Evolutionary conservation across 2,113 vertebrate species (phyloP).

Genomic region (Sebastes schlegelii): DNA sequence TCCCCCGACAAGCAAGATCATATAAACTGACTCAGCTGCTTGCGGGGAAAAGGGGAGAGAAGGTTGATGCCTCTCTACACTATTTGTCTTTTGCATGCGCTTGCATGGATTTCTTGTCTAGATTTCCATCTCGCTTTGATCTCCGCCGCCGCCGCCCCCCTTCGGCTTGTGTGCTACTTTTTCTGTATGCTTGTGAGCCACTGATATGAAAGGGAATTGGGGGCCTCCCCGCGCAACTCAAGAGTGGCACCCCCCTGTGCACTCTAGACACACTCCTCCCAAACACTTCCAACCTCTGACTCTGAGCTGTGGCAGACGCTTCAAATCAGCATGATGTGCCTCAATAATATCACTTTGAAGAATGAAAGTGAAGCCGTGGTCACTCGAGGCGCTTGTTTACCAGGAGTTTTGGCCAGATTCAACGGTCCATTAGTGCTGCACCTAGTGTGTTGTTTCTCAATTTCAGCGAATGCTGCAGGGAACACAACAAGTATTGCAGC

Average conservation of each 20-base stretch:
- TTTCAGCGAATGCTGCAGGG: slow-evolving; percentile 6
- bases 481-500: background rate
- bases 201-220: slow-evolving; percentile 67
- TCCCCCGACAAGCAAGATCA: slow-evolving; percentile 45
- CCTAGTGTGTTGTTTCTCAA: slow-evolving; percentile 3
- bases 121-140: slow-evolving; percentile 70
- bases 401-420: slow-evolving; percentile 1
- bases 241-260: slow-evolving; percentile 57
- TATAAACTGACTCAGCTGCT: slow-evolving; percentile 65
- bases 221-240: slow-evolving; percentile 64
- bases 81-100: slow-evolving; percentile 47
- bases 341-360: slow-evolving; percentile 63
- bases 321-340: slow-evolving; percentile 67
- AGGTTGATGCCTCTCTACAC: slow-evolving; percentile 35
- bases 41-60: background rate
- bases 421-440: background rate
- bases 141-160: slow-evolving; percentile 8
- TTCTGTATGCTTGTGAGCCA: slow-evolving; percentile 48
- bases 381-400: slow-evolving; percentile 39
- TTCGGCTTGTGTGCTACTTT: slow-evolving; percentile 51
- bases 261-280: slow-evolving; percentile 62
- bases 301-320: slow-evolving; percentile 55
- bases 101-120: slow-evolving; percentile 56
- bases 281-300: slow-evolving; percentile 59
- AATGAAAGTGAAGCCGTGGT: slow-evolving; percentile 53